Evolutionary conservation across 2,888 invertebrate genomes (phyloP), one percentile per base, ranked within the genome.

Genomic region (Thelaira solivaga): DNA sequence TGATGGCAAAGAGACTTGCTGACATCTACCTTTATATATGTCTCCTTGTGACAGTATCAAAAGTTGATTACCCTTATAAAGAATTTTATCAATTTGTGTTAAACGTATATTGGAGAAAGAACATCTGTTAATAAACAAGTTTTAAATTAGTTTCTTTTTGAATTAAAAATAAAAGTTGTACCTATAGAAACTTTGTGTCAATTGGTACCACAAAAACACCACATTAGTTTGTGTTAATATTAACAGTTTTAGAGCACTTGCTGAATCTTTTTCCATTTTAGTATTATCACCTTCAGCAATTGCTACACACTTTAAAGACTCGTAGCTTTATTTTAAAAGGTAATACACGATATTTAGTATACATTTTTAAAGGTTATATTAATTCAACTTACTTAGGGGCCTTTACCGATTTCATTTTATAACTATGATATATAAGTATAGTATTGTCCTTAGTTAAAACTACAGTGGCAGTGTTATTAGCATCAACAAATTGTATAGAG

Each of bases 181-280:
- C 89, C 86, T 85, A 47, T 88, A 85, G 62, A 86, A 89, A 68
- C 86, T 86, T 59, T 88, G 87, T 2, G 85, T 84, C 51, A 86
- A 86, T 77, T 89, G 88, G 72, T 88, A 88, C 89, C 89, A 89
- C 4, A 89, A 80, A 65, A 85, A 89, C 2, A 89, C 79, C 5
- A 87, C 86, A 83, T 87, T 87, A 0, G 86, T 86, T 69, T 86
- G 82, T 0, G 88, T 89, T 4, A 89, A 74, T 81, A 89, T 81
- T 16, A 88, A 69, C 2, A 89, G 73, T 68, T 86, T 86, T 2
- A 88, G 77, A 6, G 85, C 87, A 1, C 85, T 83, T 4, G 84
- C 86, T 0, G 84, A 82, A 11, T 86, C 86, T 41, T 87, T 88
- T 3, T 83, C 73, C 18, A 83, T 78, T 68, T 83, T 86, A 57